Conservation (phyloP, 1,140 invertebrate species). For the Neodiprion fabricii region DNA sequence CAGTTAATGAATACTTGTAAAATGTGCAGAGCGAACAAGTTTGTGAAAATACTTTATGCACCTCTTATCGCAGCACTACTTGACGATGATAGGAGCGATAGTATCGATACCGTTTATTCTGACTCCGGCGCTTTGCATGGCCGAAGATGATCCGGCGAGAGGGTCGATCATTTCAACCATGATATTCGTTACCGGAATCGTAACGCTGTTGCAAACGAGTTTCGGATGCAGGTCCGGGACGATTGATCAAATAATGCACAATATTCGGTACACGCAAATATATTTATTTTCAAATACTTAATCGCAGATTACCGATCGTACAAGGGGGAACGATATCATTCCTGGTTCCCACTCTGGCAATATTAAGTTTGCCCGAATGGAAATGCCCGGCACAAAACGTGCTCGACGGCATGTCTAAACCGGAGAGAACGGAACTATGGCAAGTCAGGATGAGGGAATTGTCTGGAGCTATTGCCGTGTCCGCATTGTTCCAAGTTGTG, state of each 20-base stretch:
- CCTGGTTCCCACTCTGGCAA: slow-evolving; percentile 83
- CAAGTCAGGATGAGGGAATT: slow-evolving; percentile 81
- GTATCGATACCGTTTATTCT: slow-evolving; percentile 86
- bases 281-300: neutral
- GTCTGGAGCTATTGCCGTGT: slow-evolving; percentile 85
- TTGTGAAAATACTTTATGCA: neutral
- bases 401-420: slow-evolving; percentile 64
- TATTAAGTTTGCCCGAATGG: slow-evolving; percentile 79
- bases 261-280: neutral
- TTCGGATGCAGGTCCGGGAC: slow-evolving; percentile 77
- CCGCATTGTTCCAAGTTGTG: slow-evolving; percentile 79
- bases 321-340: slow-evolving; percentile 88
- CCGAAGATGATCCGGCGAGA: slow-evolving; percentile 76
- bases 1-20: neutral
- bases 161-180: slow-evolving; percentile 86
- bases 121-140: slow-evolving; percentile 82
- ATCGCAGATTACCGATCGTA: slow-evolving; percentile 69
- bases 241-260: neutral
- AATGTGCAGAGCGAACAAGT: neutral
- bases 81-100: slow-evolving; percentile 88
- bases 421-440: slow-evolving; percentile 74
- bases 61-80: slow-evolving; percentile 73
- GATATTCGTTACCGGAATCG: slow-evolving; percentile 86
- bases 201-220: slow-evolving; percentile 81
- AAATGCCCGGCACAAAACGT: slow-evolving; percentile 71